Conservation (phyloP, 2,888 invertebrate genomes). For the Heliothis peltigera region DNA sequence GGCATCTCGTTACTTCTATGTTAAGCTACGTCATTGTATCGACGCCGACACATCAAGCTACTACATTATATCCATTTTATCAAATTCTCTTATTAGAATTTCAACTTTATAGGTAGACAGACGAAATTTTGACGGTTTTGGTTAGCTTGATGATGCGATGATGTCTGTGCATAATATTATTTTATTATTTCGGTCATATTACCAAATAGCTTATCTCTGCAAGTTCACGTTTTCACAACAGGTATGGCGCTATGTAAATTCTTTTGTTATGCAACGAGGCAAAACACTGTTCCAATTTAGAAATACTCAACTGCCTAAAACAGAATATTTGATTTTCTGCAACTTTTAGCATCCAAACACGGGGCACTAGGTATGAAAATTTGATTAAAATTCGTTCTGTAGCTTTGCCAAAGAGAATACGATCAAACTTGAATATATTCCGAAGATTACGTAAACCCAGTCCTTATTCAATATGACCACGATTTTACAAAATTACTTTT, state of each 20-base stretch:
- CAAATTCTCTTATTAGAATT: too few species aligned
- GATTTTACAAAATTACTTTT: conserved; percentile 36
- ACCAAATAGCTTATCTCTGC: not conserved
- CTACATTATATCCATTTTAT: too few species aligned
- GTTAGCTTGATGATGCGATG: too few species aligned
- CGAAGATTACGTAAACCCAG: conserved; percentile 5
- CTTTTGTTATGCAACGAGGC: not conserved
- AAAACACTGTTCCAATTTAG: not conserved
- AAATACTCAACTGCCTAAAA: conserved; percentile 12
- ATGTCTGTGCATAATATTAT: too few species aligned
- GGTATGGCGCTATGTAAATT: not conserved
- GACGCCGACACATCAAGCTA: too few species aligned
- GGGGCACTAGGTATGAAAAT: conserved; percentile 8
- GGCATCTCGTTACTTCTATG: too few species aligned
- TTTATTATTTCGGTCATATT: not conserved
- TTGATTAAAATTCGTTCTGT: conserved; percentile 27
- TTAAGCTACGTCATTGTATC: too few species aligned
- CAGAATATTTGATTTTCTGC: conserved; percentile 24
- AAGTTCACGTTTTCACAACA: too few species aligned
- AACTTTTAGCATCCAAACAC: conserved; percentile 15
- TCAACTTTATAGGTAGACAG: too few species aligned
- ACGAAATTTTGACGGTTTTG: too few species aligned
- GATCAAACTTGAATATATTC: conserved; percentile 17
- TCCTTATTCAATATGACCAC: conserved; percentile 39
- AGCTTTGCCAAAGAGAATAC: conserved; percentile 24